phyloP scores from a whole-genome alignment of 2,113 vertebrate species.

The Ophiodon elongatus region DNA sequence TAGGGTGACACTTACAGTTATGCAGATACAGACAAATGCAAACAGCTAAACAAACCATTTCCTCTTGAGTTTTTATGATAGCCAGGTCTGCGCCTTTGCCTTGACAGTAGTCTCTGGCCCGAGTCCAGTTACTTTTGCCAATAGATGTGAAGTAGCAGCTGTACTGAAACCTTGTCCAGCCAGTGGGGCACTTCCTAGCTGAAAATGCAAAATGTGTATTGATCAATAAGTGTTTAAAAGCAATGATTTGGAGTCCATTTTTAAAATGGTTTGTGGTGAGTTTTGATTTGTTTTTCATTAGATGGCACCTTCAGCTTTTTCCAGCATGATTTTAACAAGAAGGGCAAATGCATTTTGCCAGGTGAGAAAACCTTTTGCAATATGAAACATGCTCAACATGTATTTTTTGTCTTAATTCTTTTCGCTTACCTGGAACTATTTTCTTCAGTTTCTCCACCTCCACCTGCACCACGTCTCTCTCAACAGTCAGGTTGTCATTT shows the following conservation, averaged over 20 bases:
- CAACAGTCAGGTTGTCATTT: constrained; percentile 55
- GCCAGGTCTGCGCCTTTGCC: constrained; percentile 63
- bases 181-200: constrained; percentile 56
- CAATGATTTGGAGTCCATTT: background rate
- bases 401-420: background rate
- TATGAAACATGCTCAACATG: background rate
- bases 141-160: constrained; percentile 68
- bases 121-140: constrained; percentile 55
- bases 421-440: constrained; percentile 34
- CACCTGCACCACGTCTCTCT: constrained; percentile 35
- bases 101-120: constrained; percentile 57
- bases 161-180: constrained; percentile 56
- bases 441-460: constrained; percentile 17
- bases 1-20: background rate
- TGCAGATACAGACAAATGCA: background rate
- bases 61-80: constrained; percentile 45
- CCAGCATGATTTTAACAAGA: background rate
- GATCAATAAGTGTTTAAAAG: background rate
- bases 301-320: background rate
- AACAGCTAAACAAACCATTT: constrained; percentile 65
- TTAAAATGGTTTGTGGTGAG: background rate
- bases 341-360: background rate
- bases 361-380: background rate
- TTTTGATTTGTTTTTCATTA: background rate
- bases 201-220: background rate